Evolutionary conservation across 1,140 invertebrate species (phyloP), one percentile per base, ranked within the genome.

Genomic region (Cherax quadricarinatus): DNA sequence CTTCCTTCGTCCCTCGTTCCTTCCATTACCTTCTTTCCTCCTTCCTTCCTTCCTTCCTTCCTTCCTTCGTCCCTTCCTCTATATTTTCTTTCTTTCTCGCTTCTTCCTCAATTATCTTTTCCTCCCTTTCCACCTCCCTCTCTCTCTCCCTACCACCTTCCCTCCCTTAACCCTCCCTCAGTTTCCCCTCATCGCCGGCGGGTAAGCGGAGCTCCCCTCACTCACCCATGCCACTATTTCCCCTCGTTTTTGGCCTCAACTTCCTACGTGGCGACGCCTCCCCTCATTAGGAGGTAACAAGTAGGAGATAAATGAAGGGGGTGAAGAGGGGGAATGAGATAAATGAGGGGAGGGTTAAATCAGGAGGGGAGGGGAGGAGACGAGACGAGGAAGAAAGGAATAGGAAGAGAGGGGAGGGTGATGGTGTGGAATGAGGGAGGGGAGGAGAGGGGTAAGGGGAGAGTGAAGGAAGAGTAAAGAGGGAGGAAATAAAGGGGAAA

Each of bases 251-350:
- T 80, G 85, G 84, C 90, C 84, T 81, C 53, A 51, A 62, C 75
- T 86, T 91, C 90, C 84, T 86, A 66, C 48, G 70, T 49, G 83
- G 83, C 62, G 73, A 60, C 84, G 75, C 85, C 62, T 53, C 78
- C 57, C 84, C 57, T 91, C 83, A 91, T 91, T 87, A 91, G 84
- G 90, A 70, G 51, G 84, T 91, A 91, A 91, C 90, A 91, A 91
- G 90, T 91, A 83, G 89, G 41, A 85, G 84, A 91, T 91, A 82
- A 80, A 91, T 87, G 84, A 16, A 78, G 79, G 53, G 49, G 73
- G 30, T 41, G 30, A 41, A 41, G 62, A 60, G 81, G 30, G 41
- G 84, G 85, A 73, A 62, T 18, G 41, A 49, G 75, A 66, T 24
- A 60, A 73, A 60, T 24, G 60, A 49, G 84, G 21, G 62, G 48